These are phyloP conservation scores for Tetranychus urticae DNA, from an alignment of 1,140 invertebrate species.

Conservation along the genomic window DNA sequence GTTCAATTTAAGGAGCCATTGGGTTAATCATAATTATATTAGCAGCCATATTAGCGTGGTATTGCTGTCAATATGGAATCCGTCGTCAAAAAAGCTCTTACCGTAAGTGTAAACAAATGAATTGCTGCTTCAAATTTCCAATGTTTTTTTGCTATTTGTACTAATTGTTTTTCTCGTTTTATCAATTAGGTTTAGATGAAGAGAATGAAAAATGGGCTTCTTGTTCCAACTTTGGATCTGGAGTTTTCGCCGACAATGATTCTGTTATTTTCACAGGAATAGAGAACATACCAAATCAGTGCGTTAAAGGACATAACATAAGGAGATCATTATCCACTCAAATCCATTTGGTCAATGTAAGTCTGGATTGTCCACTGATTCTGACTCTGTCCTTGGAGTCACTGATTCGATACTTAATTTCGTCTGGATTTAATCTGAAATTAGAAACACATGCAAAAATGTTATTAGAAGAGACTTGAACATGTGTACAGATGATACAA, in stretches of 20 bases:
- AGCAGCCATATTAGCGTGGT: constrained; percentile 24
- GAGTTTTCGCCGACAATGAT: neutral
- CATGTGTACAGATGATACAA: too few species aligned
- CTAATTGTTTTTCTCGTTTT: neutral
- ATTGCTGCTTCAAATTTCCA: neutral
- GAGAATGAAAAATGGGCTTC: neutral
- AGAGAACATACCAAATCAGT: too few species aligned
- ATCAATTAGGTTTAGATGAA: neutral
- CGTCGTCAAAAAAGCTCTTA: constrained; percentile 1
- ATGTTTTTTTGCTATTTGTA: neutral
- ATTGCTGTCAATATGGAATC: constrained; percentile 22
- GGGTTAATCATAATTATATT: constrained; percentile 24
- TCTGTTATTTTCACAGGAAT: too few species aligned
- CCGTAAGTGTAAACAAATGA: neutral
- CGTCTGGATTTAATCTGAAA: neutral
- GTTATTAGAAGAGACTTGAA: too few species aligned
- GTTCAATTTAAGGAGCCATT: constrained; percentile 12
- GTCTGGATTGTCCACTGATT: neutral
- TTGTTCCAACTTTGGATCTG: neutral
- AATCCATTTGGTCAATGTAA: neutral
- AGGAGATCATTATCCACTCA: neutral
- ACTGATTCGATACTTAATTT: neutral
- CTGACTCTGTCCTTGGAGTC: neutral
- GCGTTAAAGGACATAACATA: neutral
- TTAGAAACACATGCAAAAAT: too few species aligned